phyloP scores from a whole-genome alignment of 1,140 invertebrate genomes.

The Sminthurides bifidus region DNA sequence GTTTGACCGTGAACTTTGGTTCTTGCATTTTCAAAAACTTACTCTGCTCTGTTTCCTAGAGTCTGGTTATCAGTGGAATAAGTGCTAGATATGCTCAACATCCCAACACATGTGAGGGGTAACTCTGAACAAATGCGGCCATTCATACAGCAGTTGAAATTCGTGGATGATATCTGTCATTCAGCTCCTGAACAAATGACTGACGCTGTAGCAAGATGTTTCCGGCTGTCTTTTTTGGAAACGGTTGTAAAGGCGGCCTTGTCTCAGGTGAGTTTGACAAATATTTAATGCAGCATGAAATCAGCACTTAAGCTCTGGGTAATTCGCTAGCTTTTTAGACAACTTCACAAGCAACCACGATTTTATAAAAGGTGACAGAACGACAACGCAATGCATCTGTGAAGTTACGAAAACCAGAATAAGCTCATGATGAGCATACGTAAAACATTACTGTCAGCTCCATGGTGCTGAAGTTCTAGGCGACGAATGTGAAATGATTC shows the following conservation, averaged over 20 bases:
- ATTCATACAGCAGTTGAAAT: constrained; percentile 25
- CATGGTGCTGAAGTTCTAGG: not conserved
- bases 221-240: constrained; percentile 23
- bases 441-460: not conserved
- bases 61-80: constrained; percentile 27
- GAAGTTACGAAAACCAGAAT: not conserved
- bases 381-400: not conserved
- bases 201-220: constrained; percentile 23
- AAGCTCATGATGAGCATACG: not conserved
- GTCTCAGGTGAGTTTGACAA: constrained; percentile 23
- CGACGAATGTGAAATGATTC: not conserved
- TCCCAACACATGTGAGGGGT: constrained; percentile 23
- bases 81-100: constrained; percentile 29
- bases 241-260: constrained; percentile 25
- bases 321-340: not conserved
- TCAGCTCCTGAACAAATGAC: constrained; percentile 15
- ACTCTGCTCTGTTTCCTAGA: constrained; percentile 13
- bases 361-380: not conserved
- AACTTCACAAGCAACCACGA: not conserved
- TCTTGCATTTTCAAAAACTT: not conserved
- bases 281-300: not conserved
- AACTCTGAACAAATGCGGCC: constrained; percentile 18
- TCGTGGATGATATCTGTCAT: constrained; percentile 25
- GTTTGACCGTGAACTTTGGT: not conserved
- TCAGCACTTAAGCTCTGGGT: not conserved